Conservation (phyloP, 2,888 invertebrate genomes). For the Erebia ligea region DNA sequence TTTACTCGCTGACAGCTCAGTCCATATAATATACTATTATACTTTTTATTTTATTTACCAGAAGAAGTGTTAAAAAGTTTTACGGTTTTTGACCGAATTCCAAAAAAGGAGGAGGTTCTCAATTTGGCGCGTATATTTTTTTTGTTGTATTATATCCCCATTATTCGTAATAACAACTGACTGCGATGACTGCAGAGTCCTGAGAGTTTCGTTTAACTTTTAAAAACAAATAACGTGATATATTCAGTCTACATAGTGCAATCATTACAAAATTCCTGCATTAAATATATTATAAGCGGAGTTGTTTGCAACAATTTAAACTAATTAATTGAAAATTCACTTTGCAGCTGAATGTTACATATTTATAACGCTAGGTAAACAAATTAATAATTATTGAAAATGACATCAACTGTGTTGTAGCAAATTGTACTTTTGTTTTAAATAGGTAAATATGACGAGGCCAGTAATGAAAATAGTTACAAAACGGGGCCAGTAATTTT, state of each 20-base stretch:
- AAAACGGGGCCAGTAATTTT: too few species aligned
- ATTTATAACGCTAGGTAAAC: not conserved
- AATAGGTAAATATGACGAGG: too few species aligned
- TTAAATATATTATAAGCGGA: too few species aligned
- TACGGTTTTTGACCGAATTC: too few species aligned
- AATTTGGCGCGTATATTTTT: too few species aligned
- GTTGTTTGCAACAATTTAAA: not conserved
- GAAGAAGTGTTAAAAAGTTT: constrained; percentile 1
- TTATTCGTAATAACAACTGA: not conserved
- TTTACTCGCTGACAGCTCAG: constrained; percentile 2
- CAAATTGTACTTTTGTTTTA: too few species aligned
- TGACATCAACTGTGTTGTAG: not conserved
- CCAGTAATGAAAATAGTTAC: too few species aligned
- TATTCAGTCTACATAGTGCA: too few species aligned
- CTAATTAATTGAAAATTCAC: not conserved
- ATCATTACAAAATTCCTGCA: too few species aligned
- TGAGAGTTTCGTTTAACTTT: too few species aligned
- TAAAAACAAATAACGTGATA: too few species aligned
- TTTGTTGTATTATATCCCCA: not conserved
- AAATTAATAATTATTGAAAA: not conserved
- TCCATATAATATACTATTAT: not conserved
- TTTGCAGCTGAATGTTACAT: not conserved
- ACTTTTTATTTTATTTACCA: not conserved
- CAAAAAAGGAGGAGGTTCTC: too few species aligned
- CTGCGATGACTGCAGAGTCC: not conserved